Evolutionary conservation across 1,140 invertebrate species (phyloP).

Genomic region (Pseudomyrmex dendroicus): DNA sequence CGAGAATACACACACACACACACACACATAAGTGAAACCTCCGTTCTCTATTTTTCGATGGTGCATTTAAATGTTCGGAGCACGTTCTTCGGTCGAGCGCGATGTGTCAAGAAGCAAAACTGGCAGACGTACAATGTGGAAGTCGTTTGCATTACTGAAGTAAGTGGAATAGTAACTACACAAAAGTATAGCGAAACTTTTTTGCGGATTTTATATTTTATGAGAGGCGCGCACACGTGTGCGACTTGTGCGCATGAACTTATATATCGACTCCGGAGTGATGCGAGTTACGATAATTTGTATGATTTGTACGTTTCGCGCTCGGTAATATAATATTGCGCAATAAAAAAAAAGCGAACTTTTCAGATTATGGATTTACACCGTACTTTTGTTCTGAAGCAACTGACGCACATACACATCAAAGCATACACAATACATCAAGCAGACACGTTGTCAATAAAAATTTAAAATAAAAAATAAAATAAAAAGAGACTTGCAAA

Average conservation of each 20-base stretch:
- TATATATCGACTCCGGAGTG: background rate
- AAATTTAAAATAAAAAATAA: background rate
- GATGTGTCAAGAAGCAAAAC: background rate
- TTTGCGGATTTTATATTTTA: constrained; percentile 8
- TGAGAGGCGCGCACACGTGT: background rate
- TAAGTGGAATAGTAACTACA: background rate
- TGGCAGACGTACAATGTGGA: background rate
- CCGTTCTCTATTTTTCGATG: no score
- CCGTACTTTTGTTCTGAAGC: background rate
- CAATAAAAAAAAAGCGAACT: background rate
- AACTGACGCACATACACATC: background rate
- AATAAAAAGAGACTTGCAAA: background rate
- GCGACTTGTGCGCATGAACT: background rate
- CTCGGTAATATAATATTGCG: background rate
- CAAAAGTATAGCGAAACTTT: constrained; percentile 6
- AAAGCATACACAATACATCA: background rate
- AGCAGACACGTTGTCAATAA: background rate
- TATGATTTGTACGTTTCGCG: background rate
- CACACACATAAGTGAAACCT: no score
- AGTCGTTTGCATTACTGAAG: background rate
- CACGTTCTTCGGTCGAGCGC: background rate
- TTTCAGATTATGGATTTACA: constrained; percentile 11
- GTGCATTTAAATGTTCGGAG: background rate
- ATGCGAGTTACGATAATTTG: background rate
- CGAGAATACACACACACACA: no score